These are phyloP conservation scores for Damaliscus lunatus DNA, from an alignment of 2,113 vertebrate species.

Conservation along the genomic window DNA sequence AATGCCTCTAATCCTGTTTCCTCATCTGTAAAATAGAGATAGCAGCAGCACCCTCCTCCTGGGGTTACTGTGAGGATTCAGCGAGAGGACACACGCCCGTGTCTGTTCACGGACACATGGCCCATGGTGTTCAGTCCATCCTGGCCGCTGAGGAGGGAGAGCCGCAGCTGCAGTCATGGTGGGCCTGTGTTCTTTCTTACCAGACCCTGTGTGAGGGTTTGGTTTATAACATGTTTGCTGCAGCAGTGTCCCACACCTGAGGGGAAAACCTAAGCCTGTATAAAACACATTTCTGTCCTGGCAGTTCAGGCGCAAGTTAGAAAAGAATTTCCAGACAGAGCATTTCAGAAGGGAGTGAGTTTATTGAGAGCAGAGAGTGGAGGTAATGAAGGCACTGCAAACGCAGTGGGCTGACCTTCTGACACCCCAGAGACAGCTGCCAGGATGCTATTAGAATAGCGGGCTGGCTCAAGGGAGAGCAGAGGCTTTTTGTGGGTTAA, in stretches of 20 bases:
- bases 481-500: background rate
- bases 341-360: background rate
- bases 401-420: background rate
- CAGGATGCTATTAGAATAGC: background rate
- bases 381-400: background rate
- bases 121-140: background rate
- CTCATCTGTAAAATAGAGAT: background rate
- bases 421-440: background rate
- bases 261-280: background rate
- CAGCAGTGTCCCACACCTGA: background rate
- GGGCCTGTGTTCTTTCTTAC: background rate
- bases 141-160: background rate
- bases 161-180: fast-evolving
- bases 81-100: fast-evolving
- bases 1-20: background rate
- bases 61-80: fast-evolving
- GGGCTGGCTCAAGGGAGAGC: background rate
- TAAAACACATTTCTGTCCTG: background rate
- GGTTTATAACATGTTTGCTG: background rate
- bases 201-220: background rate
- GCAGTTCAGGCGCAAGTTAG: background rate
- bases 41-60: background rate
- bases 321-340: background rate
- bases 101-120: background rate
- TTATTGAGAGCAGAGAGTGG: background rate